These are phyloP conservation scores for Ophiothrix spiculata DNA, from an alignment of 35 echinoderm and acorn worm species.

Conservation along the genomic window DNA sequence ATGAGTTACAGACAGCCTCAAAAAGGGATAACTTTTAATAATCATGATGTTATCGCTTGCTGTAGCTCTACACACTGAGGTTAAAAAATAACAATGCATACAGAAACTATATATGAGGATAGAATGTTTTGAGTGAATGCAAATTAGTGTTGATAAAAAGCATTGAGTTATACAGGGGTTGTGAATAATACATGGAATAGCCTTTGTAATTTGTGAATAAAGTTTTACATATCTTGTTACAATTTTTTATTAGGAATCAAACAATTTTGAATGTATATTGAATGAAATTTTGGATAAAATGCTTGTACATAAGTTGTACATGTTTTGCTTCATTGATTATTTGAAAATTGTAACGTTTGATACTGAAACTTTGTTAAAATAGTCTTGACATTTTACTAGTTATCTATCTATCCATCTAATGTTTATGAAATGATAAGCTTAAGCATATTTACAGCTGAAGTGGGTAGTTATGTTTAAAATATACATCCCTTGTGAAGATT, in stretches of 20 bases:
- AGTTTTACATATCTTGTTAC: background rate
- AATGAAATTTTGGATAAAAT: background rate
- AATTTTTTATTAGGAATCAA: background rate
- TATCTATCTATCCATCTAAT: background rate
- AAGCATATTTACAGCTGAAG: too few species aligned
- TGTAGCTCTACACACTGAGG: too few species aligned
- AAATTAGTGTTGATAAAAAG: too few species aligned
- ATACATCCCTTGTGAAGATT: too few species aligned
- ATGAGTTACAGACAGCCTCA: too few species aligned
- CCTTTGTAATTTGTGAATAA: background rate
- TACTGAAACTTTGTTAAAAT: background rate
- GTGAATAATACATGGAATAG: background rate
- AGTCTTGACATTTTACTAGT: background rate
- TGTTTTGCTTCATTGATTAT: background rate
- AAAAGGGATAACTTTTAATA: too few species aligned
- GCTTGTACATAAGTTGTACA: conserved; percentile 5
- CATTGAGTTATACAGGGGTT: background rate
- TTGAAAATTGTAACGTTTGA: background rate
- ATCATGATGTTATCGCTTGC: too few species aligned
- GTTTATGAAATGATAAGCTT: background rate
- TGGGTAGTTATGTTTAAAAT: too few species aligned
- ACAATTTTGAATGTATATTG: background rate
- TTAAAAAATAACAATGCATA: too few species aligned
- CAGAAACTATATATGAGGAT: too few species aligned
- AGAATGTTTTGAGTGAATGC: too few species aligned